A percentile compares a stretch with the other conserved stretches of the same genome.
phyloP scores from a whole-genome alignment of 2,888 invertebrate species.

The Amphipoea oculea region DNA sequence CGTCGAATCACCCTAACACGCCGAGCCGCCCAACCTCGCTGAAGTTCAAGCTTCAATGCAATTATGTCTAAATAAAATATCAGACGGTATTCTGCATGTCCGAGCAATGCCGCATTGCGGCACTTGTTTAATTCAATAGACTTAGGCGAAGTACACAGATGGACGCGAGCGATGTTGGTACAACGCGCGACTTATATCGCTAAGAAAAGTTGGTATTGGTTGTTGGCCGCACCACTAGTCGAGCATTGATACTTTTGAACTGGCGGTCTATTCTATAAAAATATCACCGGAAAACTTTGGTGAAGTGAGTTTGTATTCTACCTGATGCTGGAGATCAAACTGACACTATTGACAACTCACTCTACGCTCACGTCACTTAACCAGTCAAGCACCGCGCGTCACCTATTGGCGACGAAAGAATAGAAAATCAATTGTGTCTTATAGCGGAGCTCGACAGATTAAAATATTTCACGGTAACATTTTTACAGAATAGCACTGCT shows the following conservation, averaged over 20 bases:
- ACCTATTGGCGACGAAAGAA: too few relatives aligned
- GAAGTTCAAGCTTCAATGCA: constrained; percentile 59
- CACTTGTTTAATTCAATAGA: constrained; percentile 61
- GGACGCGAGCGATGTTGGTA: constrained; percentile 7
- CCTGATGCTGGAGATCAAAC: too few relatives aligned
- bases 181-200: constrained; percentile 14
- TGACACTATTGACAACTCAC: too few relatives aligned
- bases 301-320: too few relatives aligned
- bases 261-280: too few relatives aligned
- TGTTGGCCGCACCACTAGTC: neutral
- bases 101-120: constrained; percentile 61
- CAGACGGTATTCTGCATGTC: constrained; percentile 49
- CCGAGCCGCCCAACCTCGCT: constrained; percentile 12
- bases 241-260: neutral
- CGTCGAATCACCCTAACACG: neutral
- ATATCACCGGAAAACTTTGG: too few relatives aligned
- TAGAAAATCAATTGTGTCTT: too few relatives aligned
- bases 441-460: too few relatives aligned
- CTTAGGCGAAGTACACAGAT: constrained; percentile 41
- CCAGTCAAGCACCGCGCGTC: too few relatives aligned
- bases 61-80: constrained; percentile 65
- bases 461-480: too few relatives aligned
- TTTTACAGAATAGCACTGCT: too few relatives aligned
- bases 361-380: too few relatives aligned
- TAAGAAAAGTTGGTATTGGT: neutral